Percentiles rank a stretch among this genome's conserved stretches.
Evolutionary conservation across 2,888 invertebrate species (phyloP).

Genomic region (Pseudanteris insignis): DNA sequence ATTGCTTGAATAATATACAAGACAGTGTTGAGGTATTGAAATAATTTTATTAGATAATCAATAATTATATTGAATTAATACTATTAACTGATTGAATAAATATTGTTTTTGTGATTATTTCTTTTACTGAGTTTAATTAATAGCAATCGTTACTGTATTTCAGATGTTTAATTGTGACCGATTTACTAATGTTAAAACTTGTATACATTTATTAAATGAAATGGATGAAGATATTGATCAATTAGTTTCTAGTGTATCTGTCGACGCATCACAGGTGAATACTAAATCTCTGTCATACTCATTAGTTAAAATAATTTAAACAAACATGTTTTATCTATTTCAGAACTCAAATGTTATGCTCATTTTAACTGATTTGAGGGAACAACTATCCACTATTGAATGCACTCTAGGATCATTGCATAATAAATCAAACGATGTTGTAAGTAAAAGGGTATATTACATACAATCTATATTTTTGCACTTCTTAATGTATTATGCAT

Average conservation of each 20-base stretch:
- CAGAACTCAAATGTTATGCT: too few species aligned
- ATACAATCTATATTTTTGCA: not conserved
- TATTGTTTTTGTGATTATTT: too few species aligned
- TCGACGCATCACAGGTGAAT: slow-evolving; percentile 50
- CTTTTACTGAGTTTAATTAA: too few species aligned
- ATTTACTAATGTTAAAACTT: too few species aligned
- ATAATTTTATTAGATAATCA: too few species aligned
- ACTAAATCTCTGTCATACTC: too few species aligned
- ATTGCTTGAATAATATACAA: slow-evolving; percentile 45
- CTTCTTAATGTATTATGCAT: not conserved
- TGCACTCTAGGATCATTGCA: slow-evolving; percentile 53
- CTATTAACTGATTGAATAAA: not conserved
- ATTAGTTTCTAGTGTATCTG: slow-evolving; percentile 51
- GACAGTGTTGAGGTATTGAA: slow-evolving; percentile 50
- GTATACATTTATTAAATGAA: slow-evolving; percentile 51
- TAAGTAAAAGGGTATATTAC: slow-evolving; percentile 44
- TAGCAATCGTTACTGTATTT: too few species aligned
- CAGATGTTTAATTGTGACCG: slow-evolving; percentile 46
- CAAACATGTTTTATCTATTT: too few species aligned
- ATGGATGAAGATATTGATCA: slow-evolving; percentile 58
- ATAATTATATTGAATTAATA: too few species aligned
- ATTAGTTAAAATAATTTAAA: too few species aligned
- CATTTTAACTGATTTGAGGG: slow-evolving; percentile 50
- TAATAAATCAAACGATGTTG: slow-evolving; percentile 53
- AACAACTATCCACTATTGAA: slow-evolving; percentile 50